phyloP scores from a whole-genome alignment of 2,888 invertebrate genomes.

The Tenthredo mesomela region DNA sequence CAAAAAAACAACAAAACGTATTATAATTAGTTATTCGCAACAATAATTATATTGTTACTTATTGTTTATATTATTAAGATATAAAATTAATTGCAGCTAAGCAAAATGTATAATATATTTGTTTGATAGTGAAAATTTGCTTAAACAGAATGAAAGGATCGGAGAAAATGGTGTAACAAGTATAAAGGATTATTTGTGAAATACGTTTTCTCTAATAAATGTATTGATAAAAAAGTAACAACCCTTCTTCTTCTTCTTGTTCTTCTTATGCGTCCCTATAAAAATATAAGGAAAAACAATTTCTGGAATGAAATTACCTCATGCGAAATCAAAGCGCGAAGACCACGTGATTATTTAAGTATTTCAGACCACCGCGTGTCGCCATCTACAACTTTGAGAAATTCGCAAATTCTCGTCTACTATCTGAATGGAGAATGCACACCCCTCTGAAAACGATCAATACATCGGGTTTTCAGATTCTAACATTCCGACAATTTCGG shows the following conservation, averaged over 20 bases:
- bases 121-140: constrained; percentile 8
- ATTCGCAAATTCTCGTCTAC: background rate
- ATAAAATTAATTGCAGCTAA: background rate
- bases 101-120: constrained; percentile 28
- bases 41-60: background rate
- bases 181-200: constrained; percentile 4
- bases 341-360: constrained; percentile 2
- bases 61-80: constrained; percentile 15
- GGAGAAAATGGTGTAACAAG: background rate
- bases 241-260: background rate
- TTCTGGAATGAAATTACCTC: background rate
- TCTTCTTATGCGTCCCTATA: background rate
- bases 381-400: constrained; percentile 14
- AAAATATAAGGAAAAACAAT: background rate
- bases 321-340: background rate
- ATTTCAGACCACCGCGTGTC: background rate
- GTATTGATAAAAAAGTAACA: constrained; percentile 15
- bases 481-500: background rate
- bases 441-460: constrained; percentile 36
- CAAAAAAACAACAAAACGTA: background rate
- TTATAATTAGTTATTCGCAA: background rate
- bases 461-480: constrained; percentile 13
- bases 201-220: constrained; percentile 32
- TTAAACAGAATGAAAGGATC: background rate
- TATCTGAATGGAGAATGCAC: constrained; percentile 28